Base-by-base conservation (phyloP, 2,888 invertebrate genomes). In the Teleogryllus oceanicus region DNA sequence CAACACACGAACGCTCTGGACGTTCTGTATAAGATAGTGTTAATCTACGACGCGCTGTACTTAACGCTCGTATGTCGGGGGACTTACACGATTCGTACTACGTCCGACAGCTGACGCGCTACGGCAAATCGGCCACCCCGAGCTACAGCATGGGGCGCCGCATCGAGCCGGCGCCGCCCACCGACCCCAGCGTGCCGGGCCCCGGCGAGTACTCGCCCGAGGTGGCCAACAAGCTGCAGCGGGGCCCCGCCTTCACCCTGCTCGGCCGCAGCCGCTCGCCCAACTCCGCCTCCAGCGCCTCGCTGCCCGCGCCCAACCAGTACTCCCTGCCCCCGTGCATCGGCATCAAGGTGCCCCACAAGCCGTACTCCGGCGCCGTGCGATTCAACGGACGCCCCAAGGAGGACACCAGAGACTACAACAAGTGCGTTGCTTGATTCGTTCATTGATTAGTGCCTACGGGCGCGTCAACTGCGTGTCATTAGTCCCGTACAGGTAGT, bases 141-240 rank as follows among this genome's bases (percentile, higher is more conserved):
- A 62, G 62, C 62, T 62, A 62, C 62, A 62, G 16, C 62, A 62
- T 62, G 62, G 62, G 62, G 16, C 62, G 62, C n/a, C 62, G 62
- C 62, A 18, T 62, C n/a, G 62, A 62, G 62, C 62, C 62, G 16
- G 62, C n/a, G 16, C 62, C 62, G 62, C 62, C n/a, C 13, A 13
- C 62, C 4, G 62, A n/a, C n/a, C 62, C 62, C 4, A n/a, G 62
- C 62, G 62, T 62, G n/a, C 62, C 62, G 16, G 62, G 62, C 5
- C 62, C 62, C 3, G 62, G 62, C 62, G 62, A 62, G 4, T 62
- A 62, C 62, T 62, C n/a, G 16, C 62, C 62, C 1, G 62, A 62
- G 62, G n/a, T 18, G 8, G n/a, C 16, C 62, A 18, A 18, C 16
- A 62, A n/a, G 16, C n/a, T 13, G 16, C 16, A 62, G 13, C 62